A percentile compares a stretch with the other conserved stretches of the same genome.
phyloP scores from a whole-genome alignment of 2,797 vertebrate genomes.

The Champsocephalus gunnari region DNA sequence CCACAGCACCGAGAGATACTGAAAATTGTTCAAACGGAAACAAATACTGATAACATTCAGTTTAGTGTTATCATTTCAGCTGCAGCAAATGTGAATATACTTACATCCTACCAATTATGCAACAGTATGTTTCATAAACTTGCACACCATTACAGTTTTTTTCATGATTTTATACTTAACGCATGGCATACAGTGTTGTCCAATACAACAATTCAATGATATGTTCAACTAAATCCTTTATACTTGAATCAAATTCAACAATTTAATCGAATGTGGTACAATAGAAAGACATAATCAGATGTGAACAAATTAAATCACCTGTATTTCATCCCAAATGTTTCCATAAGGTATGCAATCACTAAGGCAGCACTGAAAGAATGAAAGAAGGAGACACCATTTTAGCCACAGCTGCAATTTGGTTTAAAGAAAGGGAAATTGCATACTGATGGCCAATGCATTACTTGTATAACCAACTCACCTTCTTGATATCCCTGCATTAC shows the following conservation, averaged over 20 bases:
- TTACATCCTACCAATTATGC: background rate
- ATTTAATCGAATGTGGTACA: background rate
- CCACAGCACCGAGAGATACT: background rate
- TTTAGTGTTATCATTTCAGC: background rate
- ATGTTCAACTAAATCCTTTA: background rate
- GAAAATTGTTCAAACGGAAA: background rate
- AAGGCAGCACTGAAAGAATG: conserved; percentile 78
- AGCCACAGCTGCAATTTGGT: background rate
- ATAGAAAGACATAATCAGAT: background rate
- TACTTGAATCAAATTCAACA: background rate
- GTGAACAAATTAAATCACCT: conserved; percentile 82
- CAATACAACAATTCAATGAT: background rate
- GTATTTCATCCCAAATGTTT: conserved; percentile 99
- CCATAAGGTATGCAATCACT: conserved; percentile 99
- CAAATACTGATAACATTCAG: background rate
- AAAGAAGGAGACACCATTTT: background rate
- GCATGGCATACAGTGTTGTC: background rate
- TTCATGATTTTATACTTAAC: background rate
- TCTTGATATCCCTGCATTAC: conserved; percentile 99
- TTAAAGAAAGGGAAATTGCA: background rate
- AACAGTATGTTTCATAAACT: background rate
- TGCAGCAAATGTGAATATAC: background rate
- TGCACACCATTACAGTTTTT: too few species aligned
- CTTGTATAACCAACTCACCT: conserved; percentile 81
- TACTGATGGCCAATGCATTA: background rate